Evolutionary conservation across 1,140 invertebrate genomes (phyloP), one percentile per base, ranked within the genome.

Genomic region (Drosophila paulistorum): DNA sequence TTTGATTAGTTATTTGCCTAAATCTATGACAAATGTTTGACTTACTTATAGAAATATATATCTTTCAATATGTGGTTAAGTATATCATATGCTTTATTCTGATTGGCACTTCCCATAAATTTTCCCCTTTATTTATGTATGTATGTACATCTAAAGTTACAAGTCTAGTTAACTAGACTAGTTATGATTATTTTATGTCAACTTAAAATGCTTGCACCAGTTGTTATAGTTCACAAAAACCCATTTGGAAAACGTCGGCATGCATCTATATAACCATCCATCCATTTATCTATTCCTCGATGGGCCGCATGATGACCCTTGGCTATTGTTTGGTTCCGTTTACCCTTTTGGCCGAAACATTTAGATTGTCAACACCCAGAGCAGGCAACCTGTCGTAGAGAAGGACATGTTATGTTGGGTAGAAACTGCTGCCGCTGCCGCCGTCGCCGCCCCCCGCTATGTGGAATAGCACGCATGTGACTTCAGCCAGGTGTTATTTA

Each of bases 341-440:
- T 86, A 79, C 75, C 82, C 82, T 85, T 81, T 84, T 80, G 67
- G 51, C 63, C 41, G 63, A 77, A 81, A 57, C 83, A 81, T 76
- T 87, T 86, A 79, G 77, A 87, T 86, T 86, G 83, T 86, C 83
- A 86, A 87, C 83, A 86, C 83, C 83, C 70, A 69, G 66, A 71
- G 37, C 63, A 60, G 41, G 17, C 58, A 61, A 76, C 65, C 68
- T 73, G 71, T 85, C 71, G 74, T 81, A 45, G 4, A 7, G n/a
- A 7, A 14, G 42, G 42, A 45, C 14, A 48, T 48, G 45, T 48
- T 10, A 51, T 75, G 37, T n/a, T 55, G 66, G 45, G 9, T 9
- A 20, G 17, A 14, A 20, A 48, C 14, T 48, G 17, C 45, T 10
- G 35, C 35, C 35, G 9, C 39, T 45, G 51, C 39, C n/a, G n/a